A percentile compares a stretch with the other conserved stretches of the same genome.
Conservation (phyloP, 2,113 vertebrate species). For the Percina caprodes region DNA sequence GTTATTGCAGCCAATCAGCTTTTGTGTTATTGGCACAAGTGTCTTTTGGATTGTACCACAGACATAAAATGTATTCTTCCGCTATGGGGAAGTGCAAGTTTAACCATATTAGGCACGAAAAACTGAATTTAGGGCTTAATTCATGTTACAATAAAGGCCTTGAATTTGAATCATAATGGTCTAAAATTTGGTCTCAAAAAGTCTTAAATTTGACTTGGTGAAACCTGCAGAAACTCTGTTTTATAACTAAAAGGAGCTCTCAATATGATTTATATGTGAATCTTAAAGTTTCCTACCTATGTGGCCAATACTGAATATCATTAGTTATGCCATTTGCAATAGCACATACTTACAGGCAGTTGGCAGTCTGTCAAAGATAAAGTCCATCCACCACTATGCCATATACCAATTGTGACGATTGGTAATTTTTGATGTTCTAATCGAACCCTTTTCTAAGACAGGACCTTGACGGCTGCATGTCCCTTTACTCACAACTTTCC, state of each 20-base stretch:
- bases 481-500: constrained; percentile 80
- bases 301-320: not conserved
- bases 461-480: constrained; percentile 83
- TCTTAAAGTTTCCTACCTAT: not conserved
- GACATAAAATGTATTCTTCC: no score
- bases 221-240: no score
- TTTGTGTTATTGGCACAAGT: no score
- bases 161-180: no score
- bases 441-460: constrained; percentile 84
- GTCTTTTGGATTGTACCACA: no score
- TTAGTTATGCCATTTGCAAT: not conserved
- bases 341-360: not conserved
- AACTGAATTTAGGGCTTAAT: no score
- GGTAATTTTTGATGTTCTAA: constrained; percentile 58
- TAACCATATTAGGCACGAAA: no score
- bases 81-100: no score
- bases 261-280: not conserved
- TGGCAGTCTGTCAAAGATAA: not conserved
- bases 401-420: constrained; percentile 28
- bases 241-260: not conserved
- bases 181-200: no score
- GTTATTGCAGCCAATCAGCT: no score
- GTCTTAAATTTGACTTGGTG: no score
- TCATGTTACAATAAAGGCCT: no score
- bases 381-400: constrained; percentile 63